Percentiles rank a stretch among this genome's conserved stretches.
Evolutionary conservation across 2,113 vertebrate species (phyloP).

Genomic region (Xyliphius kryptos): DNA sequence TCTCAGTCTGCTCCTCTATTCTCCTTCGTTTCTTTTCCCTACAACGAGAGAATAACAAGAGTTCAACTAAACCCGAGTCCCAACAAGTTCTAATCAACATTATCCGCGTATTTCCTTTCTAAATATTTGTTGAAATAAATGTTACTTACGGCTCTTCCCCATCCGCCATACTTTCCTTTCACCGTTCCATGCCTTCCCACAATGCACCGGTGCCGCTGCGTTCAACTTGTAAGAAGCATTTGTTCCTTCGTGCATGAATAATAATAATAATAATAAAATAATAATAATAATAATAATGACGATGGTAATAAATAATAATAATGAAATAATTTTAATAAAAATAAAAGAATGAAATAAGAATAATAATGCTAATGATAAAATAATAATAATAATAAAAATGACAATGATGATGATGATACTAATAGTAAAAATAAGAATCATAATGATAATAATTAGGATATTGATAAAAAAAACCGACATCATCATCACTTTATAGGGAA

Average conservation of each 20-base stretch:
- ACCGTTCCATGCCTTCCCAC: slow-evolving; percentile 66
- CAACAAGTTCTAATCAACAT: neutral
- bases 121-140: slow-evolving; percentile 40
- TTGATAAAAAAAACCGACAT: no score
- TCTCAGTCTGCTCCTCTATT: slow-evolving; percentile 97
- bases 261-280: no score
- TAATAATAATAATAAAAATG: no score
- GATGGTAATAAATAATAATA: no score
- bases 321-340: no score
- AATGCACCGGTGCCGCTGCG: slow-evolving; percentile 25
- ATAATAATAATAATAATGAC: no score
- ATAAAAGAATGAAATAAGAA: no score
- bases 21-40: slow-evolving; percentile 99
- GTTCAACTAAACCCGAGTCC: slow-evolving; percentile 50
- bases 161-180: slow-evolving; percentile 93
- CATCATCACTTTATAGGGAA: no score
- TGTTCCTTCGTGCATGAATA: neutral
- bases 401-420: no score
- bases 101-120: slow-evolving; percentile 6
- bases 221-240: neutral
- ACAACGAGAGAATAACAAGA: slow-evolving; percentile 77
- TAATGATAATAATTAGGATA: no score
- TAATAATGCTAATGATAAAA: no score
- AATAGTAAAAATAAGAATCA: no score
- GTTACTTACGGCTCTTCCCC: slow-evolving; percentile 90